Percentiles rank a stretch among this genome's conserved stretches.
Evolutionary conservation across 2,888 invertebrate genomes (phyloP).

Genomic region (Odontothrips loti): DNA sequence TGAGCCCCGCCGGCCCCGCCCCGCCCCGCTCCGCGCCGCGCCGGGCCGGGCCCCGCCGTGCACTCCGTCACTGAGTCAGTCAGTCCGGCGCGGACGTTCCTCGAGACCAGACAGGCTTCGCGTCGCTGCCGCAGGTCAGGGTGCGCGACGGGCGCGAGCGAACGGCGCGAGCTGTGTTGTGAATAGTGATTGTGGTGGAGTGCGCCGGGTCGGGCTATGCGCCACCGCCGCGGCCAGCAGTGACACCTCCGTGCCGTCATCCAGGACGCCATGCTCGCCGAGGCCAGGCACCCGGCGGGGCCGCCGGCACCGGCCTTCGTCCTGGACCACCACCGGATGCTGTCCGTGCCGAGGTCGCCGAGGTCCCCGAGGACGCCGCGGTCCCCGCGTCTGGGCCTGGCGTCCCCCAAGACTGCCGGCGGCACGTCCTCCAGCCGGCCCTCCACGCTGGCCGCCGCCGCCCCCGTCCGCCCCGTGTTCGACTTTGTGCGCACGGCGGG

Average conservation of each 20-base stretch:
- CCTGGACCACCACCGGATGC: slow-evolving; percentile 18
- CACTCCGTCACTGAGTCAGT: neutral
- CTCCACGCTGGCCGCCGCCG: neutral
- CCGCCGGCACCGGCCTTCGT: neutral
- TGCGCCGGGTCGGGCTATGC: neutral
- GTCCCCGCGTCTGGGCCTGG: neutral
- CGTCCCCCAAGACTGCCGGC: neutral
- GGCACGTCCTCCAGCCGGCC: neutral
- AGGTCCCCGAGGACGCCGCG: neutral
- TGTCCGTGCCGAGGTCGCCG: neutral
- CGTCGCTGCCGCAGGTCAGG: neutral
- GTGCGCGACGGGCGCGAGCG: neutral
- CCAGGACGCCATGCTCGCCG: slow-evolving; percentile 1
- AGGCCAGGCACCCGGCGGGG: neutral
- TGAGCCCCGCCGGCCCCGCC: neutral
- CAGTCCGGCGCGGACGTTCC: slow-evolving; percentile 12
- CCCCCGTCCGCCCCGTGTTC: slow-evolving; percentile 14
- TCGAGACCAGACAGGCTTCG: neutral
- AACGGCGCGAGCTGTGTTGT: neutral
- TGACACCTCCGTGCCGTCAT: neutral
- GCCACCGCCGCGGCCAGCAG: no score
- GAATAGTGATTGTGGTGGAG: neutral
- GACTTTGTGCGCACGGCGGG: slow-evolving; percentile 7
- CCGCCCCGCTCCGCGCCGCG: neutral
- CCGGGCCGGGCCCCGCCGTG: neutral